Evolutionary conservation across 2,113 vertebrate genomes (phyloP), one percentile per base, ranked within the genome.

Genomic region (Apeltes quadracus): DNA sequence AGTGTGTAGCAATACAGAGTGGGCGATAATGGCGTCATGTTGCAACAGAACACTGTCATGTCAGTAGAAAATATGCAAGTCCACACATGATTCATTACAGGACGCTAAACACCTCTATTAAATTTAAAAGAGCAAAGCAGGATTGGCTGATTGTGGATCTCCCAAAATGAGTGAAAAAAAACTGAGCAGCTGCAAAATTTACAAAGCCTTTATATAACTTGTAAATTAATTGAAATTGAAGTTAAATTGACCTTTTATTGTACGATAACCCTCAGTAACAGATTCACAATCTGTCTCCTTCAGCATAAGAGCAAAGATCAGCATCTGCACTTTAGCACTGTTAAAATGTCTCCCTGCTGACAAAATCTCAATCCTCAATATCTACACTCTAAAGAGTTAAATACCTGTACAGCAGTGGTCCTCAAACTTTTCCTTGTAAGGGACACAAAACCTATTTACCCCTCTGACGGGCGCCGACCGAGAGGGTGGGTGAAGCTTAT

Each of bases 141-240:
- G 73, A 61, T 76, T n/a, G 55, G 56, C 36, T 65, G 44, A 74
- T 84, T 90, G 82, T 84, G 64, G 59, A 75, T 51, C 54, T 59
- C 75, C 70, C 53, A 78, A 41, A 73, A 82, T 54, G 43, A 41
- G 43, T 71, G 38, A 68, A 62, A 81, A 22, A 70, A 59, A 67
- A 57, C 58, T n/a, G 69, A 71, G 48, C 84, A 88, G 87, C 87
- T 90, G 87, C 63, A 74, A 81, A 75, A 43, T 89, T 90, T 88
- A 90, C 87, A 82, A 88, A 62, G 79, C 74, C 66, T 88, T 87
- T 84, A 89, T 84, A 61, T 50, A 38, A 41, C 74, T 46, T 82
- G 59, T 85, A 87, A 86, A 89, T 85, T 43, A n/a, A n/a, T n/a
- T n/a, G n/a, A n/a, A n/a, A n/a, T n/a, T n/a, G n/a, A n/a, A n/a